Evolutionary conservation across 2,797 vertebrate genomes (phyloP), one percentile per base, ranked within the genome.

Genomic region (Poliocrania exsul): DNA sequence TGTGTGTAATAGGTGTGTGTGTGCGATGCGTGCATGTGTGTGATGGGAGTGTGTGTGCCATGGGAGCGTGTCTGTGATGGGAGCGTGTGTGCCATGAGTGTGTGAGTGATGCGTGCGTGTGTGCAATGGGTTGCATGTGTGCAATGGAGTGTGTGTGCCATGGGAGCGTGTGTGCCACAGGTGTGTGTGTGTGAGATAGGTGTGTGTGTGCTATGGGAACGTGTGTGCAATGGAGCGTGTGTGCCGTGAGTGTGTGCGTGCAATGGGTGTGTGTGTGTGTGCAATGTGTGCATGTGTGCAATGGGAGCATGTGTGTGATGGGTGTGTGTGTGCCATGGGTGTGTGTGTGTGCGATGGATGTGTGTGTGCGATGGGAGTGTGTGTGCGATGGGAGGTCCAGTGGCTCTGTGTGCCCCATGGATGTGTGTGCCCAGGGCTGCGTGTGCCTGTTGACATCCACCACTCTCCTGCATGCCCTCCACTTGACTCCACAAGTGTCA

Each of bases 401-500:
- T 42, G 40, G 40, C 40, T 42, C 40, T 11, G 5, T 31, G 60
- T 65, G 35, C 13, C 17, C 67, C n/a, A 25, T 35, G 33, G 33
- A 14, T 35, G 33, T 7, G 23, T 35, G 58, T 40, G 37, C 35
- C 58, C 44, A 0, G 1, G 9, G 13, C 35, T 12, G 5, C 0
- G 3, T 35, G 26, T 19, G 29, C 31, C 49, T 65, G 49, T 67
- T 44, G 37, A 11, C 9, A 25, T 14, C 49, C 29, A 12, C 16
- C 38, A 3, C 0, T 0, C 13, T 56, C 42, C 67, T 37, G 47
- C 62, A 13, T n/a, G 1, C 35, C 67, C 33, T 51, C 18, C 2
- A 0, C 74, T 33, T 28, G 31, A 31, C 16, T 42, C 33, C 37
- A 8, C 5, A 4, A n/a, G 10, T 2, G 0, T 15, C 15, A 10